A percentile compares a stretch with the other conserved stretches of the same genome.
Conservation (phyloP, 1,140 invertebrate species). For the Pectinophora gossypiella region DNA sequence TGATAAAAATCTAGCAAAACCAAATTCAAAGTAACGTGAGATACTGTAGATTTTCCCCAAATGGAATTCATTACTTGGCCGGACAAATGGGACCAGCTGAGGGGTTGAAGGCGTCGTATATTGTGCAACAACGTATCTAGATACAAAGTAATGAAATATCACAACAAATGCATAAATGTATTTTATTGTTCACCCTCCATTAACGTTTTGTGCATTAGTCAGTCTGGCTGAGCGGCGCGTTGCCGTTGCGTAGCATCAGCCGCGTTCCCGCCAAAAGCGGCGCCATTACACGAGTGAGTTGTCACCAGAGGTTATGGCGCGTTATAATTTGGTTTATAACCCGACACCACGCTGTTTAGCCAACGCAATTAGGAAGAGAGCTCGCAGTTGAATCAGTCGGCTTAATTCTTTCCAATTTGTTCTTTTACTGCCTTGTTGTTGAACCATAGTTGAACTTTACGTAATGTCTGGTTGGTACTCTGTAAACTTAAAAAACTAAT, state of each 20-base stretch:
- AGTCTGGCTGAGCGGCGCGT: slow-evolving; percentile 37
- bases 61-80: no score
- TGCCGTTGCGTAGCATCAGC: slow-evolving; percentile 7
- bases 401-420: background rate
- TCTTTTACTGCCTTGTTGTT: background rate
- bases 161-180: slow-evolving; percentile 38
- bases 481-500: no score
- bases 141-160: slow-evolving; percentile 17
- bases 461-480: no score
- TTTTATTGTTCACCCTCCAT: slow-evolving; percentile 43
- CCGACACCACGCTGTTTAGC: slow-evolving; percentile 30
- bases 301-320: slow-evolving; percentile 64
- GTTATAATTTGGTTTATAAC: slow-evolving; percentile 72
- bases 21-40: no score
- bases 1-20: no score
- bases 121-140: no score
- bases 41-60: no score
- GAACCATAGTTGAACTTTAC: no score
- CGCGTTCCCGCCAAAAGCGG: slow-evolving; percentile 18
- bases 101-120: background rate
- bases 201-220: no score
- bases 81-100: no score
- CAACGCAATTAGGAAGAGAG: slow-evolving; percentile 1
- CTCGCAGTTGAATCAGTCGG: background rate
- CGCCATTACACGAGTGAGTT: slow-evolving; percentile 68